Conservation (phyloP, 2,888 invertebrate species). For the Peribatodes rhomboidaria region DNA sequence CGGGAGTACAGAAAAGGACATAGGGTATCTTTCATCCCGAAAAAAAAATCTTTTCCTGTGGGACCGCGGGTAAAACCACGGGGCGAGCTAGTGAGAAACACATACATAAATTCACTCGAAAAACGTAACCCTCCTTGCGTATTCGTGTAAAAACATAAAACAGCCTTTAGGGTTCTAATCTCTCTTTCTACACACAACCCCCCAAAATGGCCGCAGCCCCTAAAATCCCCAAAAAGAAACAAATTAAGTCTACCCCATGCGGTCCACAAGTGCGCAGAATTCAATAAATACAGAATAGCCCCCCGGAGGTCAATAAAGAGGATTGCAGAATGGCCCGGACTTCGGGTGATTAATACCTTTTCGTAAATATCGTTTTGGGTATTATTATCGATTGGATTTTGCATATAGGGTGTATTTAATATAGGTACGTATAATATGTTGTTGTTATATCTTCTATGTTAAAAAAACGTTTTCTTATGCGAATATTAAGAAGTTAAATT, state of each 20-base stretch:
- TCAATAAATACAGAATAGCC: constrained; percentile 58
- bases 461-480: neutral
- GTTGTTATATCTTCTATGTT: neutral
- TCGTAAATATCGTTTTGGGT: constrained; percentile 56
- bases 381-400: constrained; percentile 43
- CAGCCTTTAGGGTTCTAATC: too few species aligned
- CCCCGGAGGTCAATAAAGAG: constrained; percentile 70
- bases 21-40: too few species aligned
- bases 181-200: too few species aligned
- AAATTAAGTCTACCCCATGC: constrained; percentile 42
- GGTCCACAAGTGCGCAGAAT: constrained; percentile 41
- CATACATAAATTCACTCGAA: too few species aligned
- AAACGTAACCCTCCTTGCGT: too few species aligned
- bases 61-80: too few species aligned
- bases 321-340: constrained; percentile 60
- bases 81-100: too few species aligned
- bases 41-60: too few species aligned
- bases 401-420: constrained; percentile 38
- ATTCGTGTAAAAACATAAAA: too few species aligned
- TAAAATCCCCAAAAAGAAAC: constrained; percentile 34
- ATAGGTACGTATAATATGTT: too few species aligned
- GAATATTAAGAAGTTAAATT: too few species aligned
- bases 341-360: constrained; percentile 65
- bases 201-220: constrained; percentile 36
- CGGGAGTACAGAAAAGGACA: too few species aligned